These are phyloP conservation scores for Hoplias malabaricus DNA, from an alignment of 2,113 vertebrate genomes.

Conservation along the genomic window DNA sequence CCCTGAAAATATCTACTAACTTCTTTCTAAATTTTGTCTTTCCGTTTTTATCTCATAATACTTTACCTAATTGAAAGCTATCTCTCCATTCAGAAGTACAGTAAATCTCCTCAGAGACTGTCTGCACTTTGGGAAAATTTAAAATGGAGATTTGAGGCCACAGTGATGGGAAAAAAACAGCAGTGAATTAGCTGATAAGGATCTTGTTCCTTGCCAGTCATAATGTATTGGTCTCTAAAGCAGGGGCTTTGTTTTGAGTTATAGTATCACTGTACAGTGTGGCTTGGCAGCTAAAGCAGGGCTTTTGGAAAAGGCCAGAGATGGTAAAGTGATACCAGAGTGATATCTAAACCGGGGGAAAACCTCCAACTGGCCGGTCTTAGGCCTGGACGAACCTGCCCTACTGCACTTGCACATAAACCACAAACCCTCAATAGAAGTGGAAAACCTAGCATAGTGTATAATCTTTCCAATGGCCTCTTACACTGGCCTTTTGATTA, in stretches of 20 bases:
- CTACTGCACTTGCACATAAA: constrained; percentile 21
- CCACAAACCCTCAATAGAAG: constrained; percentile 2
- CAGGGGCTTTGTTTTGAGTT: constrained; percentile 29
- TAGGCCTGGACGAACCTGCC: background rate
- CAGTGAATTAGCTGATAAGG: constrained; percentile 3
- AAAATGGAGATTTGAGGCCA: constrained; percentile 15
- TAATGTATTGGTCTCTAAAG: constrained; percentile 2
- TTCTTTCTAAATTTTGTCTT: constrained; percentile 16
- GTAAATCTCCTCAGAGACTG: background rate
- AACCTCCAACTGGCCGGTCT: background rate
- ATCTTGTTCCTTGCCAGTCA: constrained; percentile 22
- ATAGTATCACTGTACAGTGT: constrained; percentile 17
- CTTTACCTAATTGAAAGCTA: background rate
- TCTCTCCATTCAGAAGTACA: constrained; percentile 2
- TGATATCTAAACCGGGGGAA: constrained; percentile 16
- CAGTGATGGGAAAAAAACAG: background rate
- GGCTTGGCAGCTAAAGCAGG: constrained; percentile 31
- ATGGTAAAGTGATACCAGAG: constrained; percentile 32
- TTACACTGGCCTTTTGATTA: background rate
- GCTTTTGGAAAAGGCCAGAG: constrained; percentile 18
- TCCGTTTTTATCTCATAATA: background rate
- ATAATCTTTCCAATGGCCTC: background rate
- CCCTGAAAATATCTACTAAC: background rate
- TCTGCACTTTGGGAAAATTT: constrained; percentile 2
- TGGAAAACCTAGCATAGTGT: background rate